Base-by-base conservation (phyloP, 2,797 vertebrate genomes). In the Thaleichthys pacificus region DNA sequence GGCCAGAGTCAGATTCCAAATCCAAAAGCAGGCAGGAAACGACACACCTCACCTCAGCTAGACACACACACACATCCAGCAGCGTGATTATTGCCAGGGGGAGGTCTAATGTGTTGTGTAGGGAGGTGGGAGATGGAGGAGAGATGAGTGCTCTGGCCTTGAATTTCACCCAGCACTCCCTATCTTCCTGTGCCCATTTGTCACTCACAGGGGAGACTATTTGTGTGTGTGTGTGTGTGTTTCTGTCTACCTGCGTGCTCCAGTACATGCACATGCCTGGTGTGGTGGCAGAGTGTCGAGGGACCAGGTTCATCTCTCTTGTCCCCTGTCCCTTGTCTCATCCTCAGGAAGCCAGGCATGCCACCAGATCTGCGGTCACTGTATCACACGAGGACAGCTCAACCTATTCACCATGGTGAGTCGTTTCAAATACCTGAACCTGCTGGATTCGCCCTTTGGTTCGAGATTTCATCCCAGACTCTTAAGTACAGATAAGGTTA, bases 61-160 rank as follows among this genome's bases (percentile, higher is more conserved):
- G 72, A 74, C 70, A 74, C 42, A 75, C 60, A 73, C 69, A 69
- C 62, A 73, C 77, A 66, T 65, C 65, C 75, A 74, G 17, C 66
- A 72, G 70, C 30, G 61, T 65, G 12, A 17, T 17, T 51, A 12
- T 81, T 76, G 86, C 84, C 71, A 71, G 70, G 84, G 80, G 80
- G 72, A 74, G 78, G 74, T 85, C 61, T 88, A 82, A 85, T 87
- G 80, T 80, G 80, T 77, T 82, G 78, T 66, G 47, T 51, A 51
- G 17, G 17, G 60, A 80, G 80, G 84, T 79, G 78, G 79, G 77
- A 87, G 79, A 87, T 78, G 66, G 32, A 7, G 32, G 32, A 35
- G 32, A 35, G 32, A 80, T 81, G 82, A 89, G 82, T 85, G 81
- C 78, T 86, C 84, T 82, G 86, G 89, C 88, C 88, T 90, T 91